These are phyloP conservation scores for Nudaria mundana DNA, from an alignment of 2,888 invertebrate species.

Conservation along the genomic window DNA sequence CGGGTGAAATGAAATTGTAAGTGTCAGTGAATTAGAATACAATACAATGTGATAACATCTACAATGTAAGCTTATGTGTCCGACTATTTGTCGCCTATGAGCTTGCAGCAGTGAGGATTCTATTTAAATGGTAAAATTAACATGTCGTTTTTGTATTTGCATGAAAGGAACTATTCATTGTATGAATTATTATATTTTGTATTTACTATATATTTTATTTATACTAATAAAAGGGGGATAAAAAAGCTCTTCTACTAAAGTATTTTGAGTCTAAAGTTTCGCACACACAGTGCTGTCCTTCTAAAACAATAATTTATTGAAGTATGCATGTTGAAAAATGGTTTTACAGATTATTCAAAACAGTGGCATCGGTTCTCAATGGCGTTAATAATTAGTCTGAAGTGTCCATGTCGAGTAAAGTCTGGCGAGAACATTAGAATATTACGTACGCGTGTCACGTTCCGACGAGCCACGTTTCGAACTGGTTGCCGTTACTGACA, in stretches of 20 bases:
- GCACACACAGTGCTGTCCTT: too few relatives aligned
- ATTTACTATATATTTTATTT: too few relatives aligned
- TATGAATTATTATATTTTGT: too few relatives aligned
- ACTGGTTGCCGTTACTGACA: slow-evolving; percentile 65
- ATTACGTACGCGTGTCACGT: slow-evolving; percentile 49
- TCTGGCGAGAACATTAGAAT: slow-evolving; percentile 17
- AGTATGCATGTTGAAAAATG: neutral
- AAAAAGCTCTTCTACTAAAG: too few relatives aligned
- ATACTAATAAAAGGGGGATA: too few relatives aligned
- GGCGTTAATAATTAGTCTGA: slow-evolving; percentile 31
- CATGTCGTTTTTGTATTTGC: too few relatives aligned
- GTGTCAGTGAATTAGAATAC: slow-evolving; percentile 14
- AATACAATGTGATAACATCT: slow-evolving; percentile 16
- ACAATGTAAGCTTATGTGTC: neutral
- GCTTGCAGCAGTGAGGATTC: too few relatives aligned
- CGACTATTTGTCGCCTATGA: neutral
- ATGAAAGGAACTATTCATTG: too few relatives aligned
- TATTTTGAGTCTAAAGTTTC: too few relatives aligned
- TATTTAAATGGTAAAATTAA: too few relatives aligned
- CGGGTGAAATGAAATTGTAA: slow-evolving; percentile 22
- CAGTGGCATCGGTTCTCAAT: slow-evolving; percentile 18
- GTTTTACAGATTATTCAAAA: slow-evolving; percentile 7
- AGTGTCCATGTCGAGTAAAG: slow-evolving; percentile 16
- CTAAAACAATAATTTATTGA: too few relatives aligned
- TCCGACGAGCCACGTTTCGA: slow-evolving; percentile 27